A percentile compares a stretch with the other conserved stretches of the same genome.
Evolutionary conservation across 2,888 invertebrate species (phyloP).

Genomic region (Dinocampus coccinellae): DNA sequence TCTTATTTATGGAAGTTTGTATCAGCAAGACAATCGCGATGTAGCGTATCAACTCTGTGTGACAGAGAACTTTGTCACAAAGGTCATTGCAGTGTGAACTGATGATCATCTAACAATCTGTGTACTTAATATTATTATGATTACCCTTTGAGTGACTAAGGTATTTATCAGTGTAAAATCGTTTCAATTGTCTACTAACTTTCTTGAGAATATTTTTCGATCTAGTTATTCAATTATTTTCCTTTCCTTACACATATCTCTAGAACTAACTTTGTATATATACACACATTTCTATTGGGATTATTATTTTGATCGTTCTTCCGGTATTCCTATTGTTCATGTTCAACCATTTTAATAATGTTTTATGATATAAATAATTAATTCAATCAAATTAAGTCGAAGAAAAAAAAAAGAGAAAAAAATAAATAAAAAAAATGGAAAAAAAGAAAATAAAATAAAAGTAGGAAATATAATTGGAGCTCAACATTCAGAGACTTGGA

Average conservation of each 20-base stretch:
- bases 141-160: neutral
- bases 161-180: neutral
- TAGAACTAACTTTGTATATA: neutral
- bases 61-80: slow-evolving; percentile 28
- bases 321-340: neutral
- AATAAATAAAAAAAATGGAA: neutral
- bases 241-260: neutral
- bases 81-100: slow-evolving; percentile 25
- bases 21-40: neutral
- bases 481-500: neutral
- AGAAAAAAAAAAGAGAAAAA: neutral
- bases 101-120: slow-evolving; percentile 11
- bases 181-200: neutral
- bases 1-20: neutral
- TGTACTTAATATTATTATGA: neutral
- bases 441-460: neutral
- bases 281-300: neutral
- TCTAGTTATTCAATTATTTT: slow-evolving; percentile 12
- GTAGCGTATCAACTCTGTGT: neutral
- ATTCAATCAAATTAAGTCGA: neutral
- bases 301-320: neutral
- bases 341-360: slow-evolving; percentile 10
- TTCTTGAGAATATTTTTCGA: slow-evolving; percentile 22
- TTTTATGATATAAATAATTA: slow-evolving; percentile 13
- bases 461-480: neutral